Percentiles rank a stretch among this genome's conserved stretches.
phyloP scores from a whole-genome alignment of 2,797 vertebrate species.

The Phaenicophaeus curvirostris region DNA sequence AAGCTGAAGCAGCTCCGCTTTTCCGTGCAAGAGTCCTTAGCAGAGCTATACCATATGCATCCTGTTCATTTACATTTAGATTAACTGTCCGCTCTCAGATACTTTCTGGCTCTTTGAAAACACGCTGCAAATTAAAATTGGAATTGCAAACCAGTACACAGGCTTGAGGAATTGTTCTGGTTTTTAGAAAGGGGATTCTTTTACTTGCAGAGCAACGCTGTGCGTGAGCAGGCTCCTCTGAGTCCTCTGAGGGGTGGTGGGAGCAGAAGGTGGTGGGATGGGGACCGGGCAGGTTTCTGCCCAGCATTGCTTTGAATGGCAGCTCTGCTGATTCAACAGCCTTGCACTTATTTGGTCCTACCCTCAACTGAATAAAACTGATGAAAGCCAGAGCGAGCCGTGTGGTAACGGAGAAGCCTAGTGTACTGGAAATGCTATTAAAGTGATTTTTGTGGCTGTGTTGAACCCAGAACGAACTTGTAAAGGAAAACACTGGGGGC shows the following conservation, averaged over 20 bases:
- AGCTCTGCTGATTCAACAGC: background rate
- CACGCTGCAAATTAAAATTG: background rate
- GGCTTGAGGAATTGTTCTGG: fast-evolving
- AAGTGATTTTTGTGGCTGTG: background rate
- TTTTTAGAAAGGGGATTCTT: background rate
- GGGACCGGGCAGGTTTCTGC: background rate
- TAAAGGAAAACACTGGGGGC: background rate
- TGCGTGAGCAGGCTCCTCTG: background rate
- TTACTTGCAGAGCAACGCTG: background rate
- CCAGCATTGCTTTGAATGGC: background rate
- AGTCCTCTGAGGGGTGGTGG: background rate
- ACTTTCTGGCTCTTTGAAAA: background rate
- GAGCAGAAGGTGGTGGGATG: too few species aligned
- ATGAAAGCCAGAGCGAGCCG: background rate
- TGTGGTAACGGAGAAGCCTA: background rate
- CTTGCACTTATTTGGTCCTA: background rate
- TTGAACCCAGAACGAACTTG: background rate
- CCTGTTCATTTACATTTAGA: background rate
- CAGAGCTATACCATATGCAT: background rate
- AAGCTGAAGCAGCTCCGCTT: constrained; percentile 30
- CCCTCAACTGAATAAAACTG: background rate
- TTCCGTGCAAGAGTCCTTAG: background rate
- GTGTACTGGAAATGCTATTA: background rate
- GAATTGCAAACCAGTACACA: background rate
- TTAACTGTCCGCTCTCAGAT: background rate